Percentiles rank a stretch among this genome's conserved stretches.
phyloP scores from a whole-genome alignment of 2,797 vertebrate species.

The Setipinna tenuifilis region DNA sequence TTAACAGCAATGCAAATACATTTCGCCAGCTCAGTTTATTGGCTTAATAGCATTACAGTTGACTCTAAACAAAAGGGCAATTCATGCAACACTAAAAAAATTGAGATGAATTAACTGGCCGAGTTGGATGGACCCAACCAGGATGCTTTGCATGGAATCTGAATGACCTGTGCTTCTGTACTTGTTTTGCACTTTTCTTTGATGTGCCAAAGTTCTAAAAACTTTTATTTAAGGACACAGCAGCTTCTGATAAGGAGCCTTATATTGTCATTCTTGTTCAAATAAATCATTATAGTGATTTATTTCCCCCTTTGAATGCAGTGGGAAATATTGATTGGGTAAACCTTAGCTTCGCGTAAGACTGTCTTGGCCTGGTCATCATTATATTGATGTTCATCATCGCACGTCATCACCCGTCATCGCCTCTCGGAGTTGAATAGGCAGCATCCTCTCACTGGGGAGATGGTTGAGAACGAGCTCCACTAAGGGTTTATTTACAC shows the following conservation, averaged over 20 bases:
- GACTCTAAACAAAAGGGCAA: not conserved
- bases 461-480: not conserved
- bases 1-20: constrained; percentile 2
- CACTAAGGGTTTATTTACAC: not conserved
- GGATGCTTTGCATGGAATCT: not conserved
- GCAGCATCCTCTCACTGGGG: not conserved
- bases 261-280: constrained; percentile 13
- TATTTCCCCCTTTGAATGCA: constrained; percentile 36
- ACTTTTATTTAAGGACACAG: not conserved
- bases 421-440: constrained; percentile 47
- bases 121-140: not conserved
- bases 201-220: not conserved
- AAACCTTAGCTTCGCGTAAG: constrained; percentile 42
- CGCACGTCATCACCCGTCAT: constrained; percentile 56
- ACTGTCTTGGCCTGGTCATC: constrained; percentile 45
- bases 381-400: constrained; percentile 66
- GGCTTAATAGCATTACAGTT: constrained; percentile 14
- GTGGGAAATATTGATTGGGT: constrained; percentile 56
- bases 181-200: not conserved
- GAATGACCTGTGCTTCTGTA: not conserved
- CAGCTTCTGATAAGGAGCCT: not conserved
- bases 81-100: not conserved
- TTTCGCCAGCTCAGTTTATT: constrained; percentile 20
- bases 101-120: not conserved
- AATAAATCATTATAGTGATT: constrained; percentile 33